These are phyloP conservation scores for Eilema griseolum DNA, from an alignment of 2,888 invertebrate species.

Conservation along the genomic window DNA sequence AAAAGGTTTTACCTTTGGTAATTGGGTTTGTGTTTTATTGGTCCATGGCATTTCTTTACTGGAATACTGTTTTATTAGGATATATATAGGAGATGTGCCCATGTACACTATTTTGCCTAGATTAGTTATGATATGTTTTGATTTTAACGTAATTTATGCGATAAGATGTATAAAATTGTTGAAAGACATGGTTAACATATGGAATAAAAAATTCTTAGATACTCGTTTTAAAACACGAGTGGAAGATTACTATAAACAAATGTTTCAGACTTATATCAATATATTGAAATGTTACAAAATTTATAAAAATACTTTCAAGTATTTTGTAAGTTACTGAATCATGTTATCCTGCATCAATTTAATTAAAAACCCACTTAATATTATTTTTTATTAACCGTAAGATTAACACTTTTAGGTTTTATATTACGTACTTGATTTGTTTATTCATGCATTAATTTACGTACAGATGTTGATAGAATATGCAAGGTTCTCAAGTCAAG, in stretches of 20 bases:
- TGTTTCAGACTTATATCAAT: constrained; percentile 19
- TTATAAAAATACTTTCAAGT: constrained; percentile 14
- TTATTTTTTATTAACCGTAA: no score
- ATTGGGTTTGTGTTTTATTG: constrained; percentile 19
- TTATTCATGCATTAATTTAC: constrained; percentile 5
- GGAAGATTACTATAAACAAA: neutral
- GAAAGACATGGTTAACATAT: constrained; percentile 20
- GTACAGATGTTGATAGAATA: constrained; percentile 8
- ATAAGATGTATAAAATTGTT: constrained; percentile 28
- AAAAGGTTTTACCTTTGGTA: constrained; percentile 2
- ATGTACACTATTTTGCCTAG: neutral
- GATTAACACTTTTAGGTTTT: constrained; percentile 9
- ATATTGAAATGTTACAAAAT: constrained; percentile 26
- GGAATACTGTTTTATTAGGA: neutral
- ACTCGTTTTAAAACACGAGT: neutral
- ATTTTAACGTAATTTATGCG: constrained; percentile 28
- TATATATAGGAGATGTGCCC: neutral
- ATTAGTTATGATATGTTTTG: constrained; percentile 9
- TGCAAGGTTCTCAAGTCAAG: neutral
- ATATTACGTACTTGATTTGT: neutral
- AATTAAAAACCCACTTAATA: no score
- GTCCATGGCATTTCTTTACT: neutral
- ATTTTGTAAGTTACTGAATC: constrained; percentile 26
- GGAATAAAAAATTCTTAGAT: constrained; percentile 25
- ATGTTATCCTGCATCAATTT: neutral